Evolutionary conservation across 2,113 vertebrate genomes (phyloP).

Genomic region (Lonchura striata): DNA sequence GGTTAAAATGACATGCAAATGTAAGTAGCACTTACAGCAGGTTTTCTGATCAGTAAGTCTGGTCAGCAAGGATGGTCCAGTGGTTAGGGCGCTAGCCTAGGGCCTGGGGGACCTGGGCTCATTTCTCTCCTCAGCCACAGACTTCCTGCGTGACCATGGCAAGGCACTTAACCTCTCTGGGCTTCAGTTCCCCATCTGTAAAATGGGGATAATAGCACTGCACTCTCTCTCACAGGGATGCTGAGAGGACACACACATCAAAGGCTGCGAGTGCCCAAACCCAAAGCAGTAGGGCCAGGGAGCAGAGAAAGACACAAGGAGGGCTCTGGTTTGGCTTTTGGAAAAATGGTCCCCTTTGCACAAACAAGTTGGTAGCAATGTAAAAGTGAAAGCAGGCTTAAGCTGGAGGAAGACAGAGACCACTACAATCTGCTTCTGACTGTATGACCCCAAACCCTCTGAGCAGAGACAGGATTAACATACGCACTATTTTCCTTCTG

Average conservation of each 20-base stretch:
- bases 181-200: slow-evolving; percentile 65
- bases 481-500: slow-evolving; percentile 85
- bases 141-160: slow-evolving; percentile 57
- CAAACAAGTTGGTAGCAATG: not conserved
- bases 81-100: slow-evolving; percentile 58
- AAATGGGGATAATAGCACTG: slow-evolving; percentile 63
- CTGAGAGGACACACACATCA: slow-evolving; percentile 46
- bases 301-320: slow-evolving; percentile 29
- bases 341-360: not conserved
- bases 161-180: slow-evolving; percentile 65
- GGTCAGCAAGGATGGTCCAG: slow-evolving; percentile 61
- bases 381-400: slow-evolving; percentile 46
- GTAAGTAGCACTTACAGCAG: slow-evolving; percentile 63
- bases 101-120: slow-evolving; percentile 60
- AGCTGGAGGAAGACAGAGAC: slow-evolving; percentile 22
- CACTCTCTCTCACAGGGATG: slow-evolving; percentile 52
- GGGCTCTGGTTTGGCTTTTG: not conserved
- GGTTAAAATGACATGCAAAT: slow-evolving; percentile 64
- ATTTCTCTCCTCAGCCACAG: slow-evolving; percentile 65
- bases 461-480: slow-evolving; percentile 67
- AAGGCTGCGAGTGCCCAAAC: slow-evolving; percentile 31
- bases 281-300: slow-evolving; percentile 9
- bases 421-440: slow-evolving; percentile 22
- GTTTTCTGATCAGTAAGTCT: slow-evolving; percentile 68
- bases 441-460: not conserved